These are phyloP conservation scores for Drosophila yakuba DNA, from an alignment of 1,140 invertebrate genomes.

Conservation along the genomic window DNA sequence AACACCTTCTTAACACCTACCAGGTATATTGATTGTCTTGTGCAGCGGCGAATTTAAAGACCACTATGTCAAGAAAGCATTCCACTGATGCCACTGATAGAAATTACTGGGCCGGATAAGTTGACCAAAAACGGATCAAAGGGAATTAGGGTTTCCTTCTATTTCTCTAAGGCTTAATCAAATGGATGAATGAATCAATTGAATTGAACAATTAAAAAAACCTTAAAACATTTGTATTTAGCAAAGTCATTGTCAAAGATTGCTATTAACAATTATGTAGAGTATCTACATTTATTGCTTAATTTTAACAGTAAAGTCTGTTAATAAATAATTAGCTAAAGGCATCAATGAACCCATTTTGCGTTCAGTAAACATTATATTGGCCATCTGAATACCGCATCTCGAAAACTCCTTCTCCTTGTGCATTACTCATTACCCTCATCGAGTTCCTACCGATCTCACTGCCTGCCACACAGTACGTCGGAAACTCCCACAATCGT, in stretches of 20 bases:
- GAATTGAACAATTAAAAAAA: not conserved
- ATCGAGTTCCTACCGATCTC: constrained; percentile 37
- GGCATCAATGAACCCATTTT: not conserved
- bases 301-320: too few species aligned
- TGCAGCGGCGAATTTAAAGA: constrained; percentile 40
- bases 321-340: too few species aligned
- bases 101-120: not conserved
- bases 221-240: too few species aligned
- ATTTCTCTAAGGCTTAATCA: not conserved
- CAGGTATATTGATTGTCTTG: constrained; percentile 49
- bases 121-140: constrained; percentile 1
- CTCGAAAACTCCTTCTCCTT: constrained; percentile 11
- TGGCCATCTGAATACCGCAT: not conserved
- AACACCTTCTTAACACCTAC: constrained; percentile 84
- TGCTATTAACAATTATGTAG: too few species aligned
- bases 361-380: too few species aligned
- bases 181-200: not conserved
- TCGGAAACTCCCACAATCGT: constrained; percentile 38
- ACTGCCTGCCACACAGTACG: constrained; percentile 19
- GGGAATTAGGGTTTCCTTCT: not conserved
- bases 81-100: constrained; percentile 52
- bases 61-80: constrained; percentile 20
- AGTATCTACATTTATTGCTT: too few species aligned
- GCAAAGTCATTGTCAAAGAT: too few species aligned
- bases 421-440: constrained; percentile 31